Conservation (phyloP, 2,888 invertebrate species). For the Punctoribates punctum region DNA sequence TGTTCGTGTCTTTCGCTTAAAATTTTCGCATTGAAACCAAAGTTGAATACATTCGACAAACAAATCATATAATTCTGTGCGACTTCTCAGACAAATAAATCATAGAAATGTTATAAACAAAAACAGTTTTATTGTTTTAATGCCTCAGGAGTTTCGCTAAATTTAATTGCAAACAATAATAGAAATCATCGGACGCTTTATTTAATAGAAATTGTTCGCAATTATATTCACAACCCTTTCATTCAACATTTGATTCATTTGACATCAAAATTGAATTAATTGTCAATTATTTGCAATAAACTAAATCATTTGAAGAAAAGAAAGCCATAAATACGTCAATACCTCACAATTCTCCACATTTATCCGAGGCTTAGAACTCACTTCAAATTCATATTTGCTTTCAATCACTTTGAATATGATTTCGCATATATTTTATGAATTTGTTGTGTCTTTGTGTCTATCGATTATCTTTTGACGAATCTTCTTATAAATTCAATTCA, state of each 20-base stretch:
- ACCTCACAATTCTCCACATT: too few relatives aligned
- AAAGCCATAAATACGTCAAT: too few relatives aligned
- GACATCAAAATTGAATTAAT: background rate
- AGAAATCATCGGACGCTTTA: background rate
- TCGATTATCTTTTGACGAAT: conserved; percentile 16
- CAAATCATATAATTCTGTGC: background rate
- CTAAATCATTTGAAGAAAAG: too few relatives aligned
- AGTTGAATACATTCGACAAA: background rate
- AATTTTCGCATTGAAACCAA: too few relatives aligned
- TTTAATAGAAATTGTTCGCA: background rate
- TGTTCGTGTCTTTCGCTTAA: too few relatives aligned
- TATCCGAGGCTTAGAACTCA: too few relatives aligned
- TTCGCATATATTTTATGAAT: background rate
- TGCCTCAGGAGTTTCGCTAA: background rate
- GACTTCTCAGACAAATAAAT: background rate
- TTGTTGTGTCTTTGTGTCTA: background rate
- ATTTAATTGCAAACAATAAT: background rate
- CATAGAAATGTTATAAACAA: conserved; percentile 3
- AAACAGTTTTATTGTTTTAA: background rate
- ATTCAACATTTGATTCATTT: background rate
- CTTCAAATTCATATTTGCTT: background rate
- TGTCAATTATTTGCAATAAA: background rate
- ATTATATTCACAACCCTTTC: background rate
- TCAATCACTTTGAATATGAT: background rate
- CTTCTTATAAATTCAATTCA: background rate